Base-by-base conservation (phyloP, 2,797 vertebrate genomes). In the Oophaga sylvatica region DNA sequence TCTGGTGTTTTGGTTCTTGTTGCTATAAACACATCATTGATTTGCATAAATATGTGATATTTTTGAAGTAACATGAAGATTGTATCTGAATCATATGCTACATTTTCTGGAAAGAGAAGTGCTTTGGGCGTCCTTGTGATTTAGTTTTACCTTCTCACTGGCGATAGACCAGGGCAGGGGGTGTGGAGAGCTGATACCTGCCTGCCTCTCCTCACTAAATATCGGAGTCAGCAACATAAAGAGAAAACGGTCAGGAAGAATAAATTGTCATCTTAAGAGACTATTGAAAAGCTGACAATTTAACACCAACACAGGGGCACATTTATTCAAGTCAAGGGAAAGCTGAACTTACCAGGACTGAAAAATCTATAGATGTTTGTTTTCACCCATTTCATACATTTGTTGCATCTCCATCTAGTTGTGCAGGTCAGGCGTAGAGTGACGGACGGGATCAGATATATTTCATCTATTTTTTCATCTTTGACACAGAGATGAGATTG, bases 21-120 rank as follows among this genome's bases (percentile, higher is more conserved):
- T 99, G 98, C 98, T 99, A 99, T 97, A 97, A 99, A 99, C 98
- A 99, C 87, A 31, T 90, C 81, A 94, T 88, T 81, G 35, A 96
- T 97, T 96, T 96, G 94, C 97, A 96, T 96, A 96, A 95, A 93
- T 94, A 96, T 96, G 96, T 94, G 95, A 95, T 96, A 95, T 94
- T 94, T 95, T 96, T 96, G 96, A 97, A 95, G 96, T 97, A 97
- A 95, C 96, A 96, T 95, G 92, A 92, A 96, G 96, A 99, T 98
- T 93, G 95, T 97, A 99, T 98, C 97, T 94, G 89, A 90, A 90
- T 88, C 83, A 65, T 75, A 91, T 93, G 59, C 35, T 0, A 3
- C 20, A 80, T 84, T 95, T 95, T 95, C 92, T 89, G 91, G 87
- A 92, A 93, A 77, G 26, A 48, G 71, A 56, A 56, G 13, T n/a